Evolutionary conservation across 2,888 invertebrate species (phyloP).

Genomic region (Drosophila mulleri): DNA sequence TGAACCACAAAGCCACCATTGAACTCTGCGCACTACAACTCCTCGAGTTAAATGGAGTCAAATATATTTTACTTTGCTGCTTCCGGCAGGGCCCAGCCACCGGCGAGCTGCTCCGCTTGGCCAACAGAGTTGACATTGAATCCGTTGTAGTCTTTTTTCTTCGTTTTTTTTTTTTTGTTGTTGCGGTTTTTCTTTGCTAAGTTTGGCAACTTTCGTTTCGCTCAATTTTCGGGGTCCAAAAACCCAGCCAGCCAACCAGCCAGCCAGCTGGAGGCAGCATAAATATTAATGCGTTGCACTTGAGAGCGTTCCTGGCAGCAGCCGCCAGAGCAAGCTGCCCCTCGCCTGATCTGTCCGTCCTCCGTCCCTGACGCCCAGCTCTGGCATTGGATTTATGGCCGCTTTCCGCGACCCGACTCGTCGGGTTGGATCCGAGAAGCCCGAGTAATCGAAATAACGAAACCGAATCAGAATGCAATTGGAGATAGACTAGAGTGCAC

Average conservation of each 20-base stretch:
- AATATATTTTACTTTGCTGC: constrained; percentile 47
- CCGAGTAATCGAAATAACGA: background rate
- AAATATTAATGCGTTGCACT: constrained; percentile 78
- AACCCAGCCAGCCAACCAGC: constrained; percentile 20
- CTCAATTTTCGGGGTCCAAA: constrained; percentile 68
- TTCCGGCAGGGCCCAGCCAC: constrained; percentile 56
- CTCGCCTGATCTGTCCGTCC: background rate
- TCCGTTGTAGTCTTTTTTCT: background rate
- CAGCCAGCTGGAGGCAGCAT: constrained; percentile 28
- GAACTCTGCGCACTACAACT: constrained; percentile 2
- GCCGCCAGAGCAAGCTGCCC: background rate
- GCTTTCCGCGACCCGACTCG: constrained; percentile 67
- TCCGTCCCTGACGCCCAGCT: background rate
- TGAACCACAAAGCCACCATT: constrained; percentile 1
- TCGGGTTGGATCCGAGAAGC: background rate
- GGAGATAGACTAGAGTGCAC: background rate
- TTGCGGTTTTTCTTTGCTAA: background rate
- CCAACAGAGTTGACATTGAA: constrained; percentile 53
- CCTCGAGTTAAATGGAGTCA: constrained; percentile 22
- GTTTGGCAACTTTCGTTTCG: constrained; percentile 65
- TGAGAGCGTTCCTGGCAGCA: constrained; percentile 63
- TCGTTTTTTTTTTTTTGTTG: background rate
- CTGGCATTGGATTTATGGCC: constrained; percentile 63
- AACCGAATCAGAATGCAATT: constrained; percentile 9
- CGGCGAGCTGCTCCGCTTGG: constrained; percentile 10